Conservation (phyloP, 2,888 invertebrate genomes). For the Stenodera caucasica region DNA sequence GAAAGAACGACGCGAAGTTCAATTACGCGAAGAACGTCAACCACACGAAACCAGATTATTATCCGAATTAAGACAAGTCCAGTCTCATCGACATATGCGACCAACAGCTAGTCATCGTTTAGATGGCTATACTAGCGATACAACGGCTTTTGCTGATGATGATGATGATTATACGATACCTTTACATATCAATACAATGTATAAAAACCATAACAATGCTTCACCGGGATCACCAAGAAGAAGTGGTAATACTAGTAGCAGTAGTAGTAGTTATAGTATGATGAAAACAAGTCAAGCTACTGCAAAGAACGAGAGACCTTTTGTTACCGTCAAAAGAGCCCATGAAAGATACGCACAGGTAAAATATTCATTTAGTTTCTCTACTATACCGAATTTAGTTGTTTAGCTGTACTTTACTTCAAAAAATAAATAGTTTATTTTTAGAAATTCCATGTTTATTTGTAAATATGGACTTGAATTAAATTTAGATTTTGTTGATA, state of each 20-base stretch:
- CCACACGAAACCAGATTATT: conserved; percentile 69
- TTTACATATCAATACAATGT: conserved; percentile 67
- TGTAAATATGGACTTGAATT: conserved; percentile 7
- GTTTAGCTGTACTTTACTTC: neutral
- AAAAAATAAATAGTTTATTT: neutral
- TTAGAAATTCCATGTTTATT: conserved; percentile 1
- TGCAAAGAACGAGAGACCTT: conserved; percentile 61
- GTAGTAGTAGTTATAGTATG: conserved; percentile 21
- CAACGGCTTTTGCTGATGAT: conserved; percentile 76
- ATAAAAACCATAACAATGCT: conserved; percentile 30
- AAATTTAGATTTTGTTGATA: conserved; percentile 11
- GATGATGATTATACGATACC: conserved; percentile 72
- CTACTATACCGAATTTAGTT: neutral
- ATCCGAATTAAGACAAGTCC: conserved; percentile 61
- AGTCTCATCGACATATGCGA: conserved; percentile 51
- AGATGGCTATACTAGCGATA: conserved; percentile 79
- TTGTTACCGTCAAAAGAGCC: conserved; percentile 64
- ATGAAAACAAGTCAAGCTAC: conserved; percentile 25
- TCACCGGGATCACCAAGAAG: conserved; percentile 18
- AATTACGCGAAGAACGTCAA: conserved; percentile 71
- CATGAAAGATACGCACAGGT: conserved; percentile 55
- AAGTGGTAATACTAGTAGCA: conserved; percentile 29
- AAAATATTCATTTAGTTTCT: neutral
- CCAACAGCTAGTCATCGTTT: conserved; percentile 59
- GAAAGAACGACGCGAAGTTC: conserved; percentile 73